Evolutionary conservation across 1,140 invertebrate genomes (phyloP), one percentile per base, ranked within the genome.

Genomic region (Atta texana): DNA sequence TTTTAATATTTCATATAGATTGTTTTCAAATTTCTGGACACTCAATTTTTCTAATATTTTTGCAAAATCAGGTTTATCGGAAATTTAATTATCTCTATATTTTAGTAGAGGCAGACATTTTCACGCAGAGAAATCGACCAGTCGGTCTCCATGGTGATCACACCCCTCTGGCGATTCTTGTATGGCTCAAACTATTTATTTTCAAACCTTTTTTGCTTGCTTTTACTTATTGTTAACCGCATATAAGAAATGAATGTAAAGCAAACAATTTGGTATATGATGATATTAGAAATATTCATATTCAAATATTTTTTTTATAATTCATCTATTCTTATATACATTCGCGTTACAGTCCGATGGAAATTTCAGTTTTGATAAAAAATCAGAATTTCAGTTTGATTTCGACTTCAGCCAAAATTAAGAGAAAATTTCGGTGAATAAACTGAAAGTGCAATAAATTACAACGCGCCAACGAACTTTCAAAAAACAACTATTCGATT

Each of bases 121-220:
- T 68, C 76, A 86, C 87, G 80, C 59, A 74, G 85, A 71, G 85
- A 86, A 92, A 93, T 94, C 93, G 93, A 94, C 87, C 91, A 74
- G 93, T 92, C 92, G 90, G 93, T 94, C 87, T 90, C 86, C 92
- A 94, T 93, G 92, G 84, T 80, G 84, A 84, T 84, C 55, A 92
- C 90, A 44, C 89, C 87, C 86, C 77, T 66, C 75, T 85, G 57
- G 77, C 89, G 75, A 69, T 87, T 74, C 80, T 84, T 74, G 49
- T 49, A 74, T 72, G 3, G 3, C 39, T 61, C 57, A 12, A 57
- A 24, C n/a, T 39, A 81, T n/a, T 31, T 24, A 55, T 31, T 69
- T 81, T 69, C 77, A 3, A 49, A 80, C 16, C 31, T 72, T 72
- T 49, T 44, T 16, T n/a, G 3, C 76, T 34, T 14, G 21, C 8